A percentile compares a stretch with the other conserved stretches of the same genome.
These are phyloP conservation scores for Ceratothoa steindachneri DNA, from an alignment of 2,888 invertebrate species.

Conservation along the genomic window DNA sequence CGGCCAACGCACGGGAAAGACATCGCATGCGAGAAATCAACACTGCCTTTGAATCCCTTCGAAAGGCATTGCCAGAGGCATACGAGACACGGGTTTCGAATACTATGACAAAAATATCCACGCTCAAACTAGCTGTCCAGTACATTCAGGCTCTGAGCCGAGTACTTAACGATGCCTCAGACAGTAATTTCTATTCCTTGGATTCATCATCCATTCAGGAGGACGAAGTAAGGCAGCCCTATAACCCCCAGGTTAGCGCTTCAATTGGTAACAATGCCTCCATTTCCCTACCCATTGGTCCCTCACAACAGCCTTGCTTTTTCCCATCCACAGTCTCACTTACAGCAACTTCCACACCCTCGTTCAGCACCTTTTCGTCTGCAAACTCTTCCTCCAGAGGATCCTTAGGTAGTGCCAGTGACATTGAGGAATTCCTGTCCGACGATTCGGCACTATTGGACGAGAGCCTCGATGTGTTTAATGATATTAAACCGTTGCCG, in stretches of 20 bases:
- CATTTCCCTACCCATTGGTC: not conserved
- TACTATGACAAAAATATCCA: constrained; percentile 77
- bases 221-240: not conserved
- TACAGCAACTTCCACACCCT: not conserved
- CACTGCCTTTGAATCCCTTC: constrained; percentile 75
- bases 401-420: constrained; percentile 35
- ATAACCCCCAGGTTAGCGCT: not conserved
- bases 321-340: not conserved
- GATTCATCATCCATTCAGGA: not conserved
- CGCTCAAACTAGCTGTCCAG: constrained; percentile 77
- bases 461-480: constrained; percentile 33
- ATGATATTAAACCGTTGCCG: constrained; percentile 22
- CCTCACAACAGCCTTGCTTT: constrained; percentile 8
- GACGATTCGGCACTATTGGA: constrained; percentile 34
- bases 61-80: constrained; percentile 67
- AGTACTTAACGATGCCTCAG: constrained; percentile 55
- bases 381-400: constrained; percentile 15
- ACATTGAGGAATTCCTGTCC: constrained; percentile 35
- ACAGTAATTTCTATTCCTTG: constrained; percentile 4
- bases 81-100: constrained; percentile 59
- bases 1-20: constrained; percentile 81
- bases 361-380: not conserved
- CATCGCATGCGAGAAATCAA: constrained; percentile 86
- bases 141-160: constrained; percentile 74
- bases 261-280: not conserved